Evolutionary conservation across 2,797 vertebrate species (phyloP), one percentile per base, ranked within the genome.

Genomic region (Neomorphus geoffroyi): DNA sequence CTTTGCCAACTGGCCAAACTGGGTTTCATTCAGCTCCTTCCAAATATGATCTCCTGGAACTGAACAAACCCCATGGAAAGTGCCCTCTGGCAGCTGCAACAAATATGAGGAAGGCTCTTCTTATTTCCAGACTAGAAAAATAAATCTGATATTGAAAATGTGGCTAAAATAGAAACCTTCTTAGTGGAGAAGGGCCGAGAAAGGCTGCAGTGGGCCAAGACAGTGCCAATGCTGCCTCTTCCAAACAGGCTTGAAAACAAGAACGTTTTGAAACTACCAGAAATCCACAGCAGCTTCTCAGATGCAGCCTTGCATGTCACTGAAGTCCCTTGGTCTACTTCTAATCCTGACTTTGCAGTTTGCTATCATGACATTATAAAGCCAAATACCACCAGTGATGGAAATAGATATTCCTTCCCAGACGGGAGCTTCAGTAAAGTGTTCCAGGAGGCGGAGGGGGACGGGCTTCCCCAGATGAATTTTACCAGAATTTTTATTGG

Each of bases 371-470:
- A 84, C 21, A 17, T 92, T 85, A 88, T 65, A 67, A 92, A 96
- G 54, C 86, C 83, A 96, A 86, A 96, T 90, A 60, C 54, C 73
- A 94, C 83, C 45, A 64, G 43, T 7, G 57, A 57, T 79, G 51
- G 83, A 95, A 92, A 69, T 62, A 79, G 78, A 84, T 84, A 43
- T 15, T 94, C 43, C 70, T 11, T 92, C 56, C 80, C 67, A 86
- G 73, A 43, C 0, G 3, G 85, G 62, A 93, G 62, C 77, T 75
- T 90, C 43, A 21, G 73, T 35, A 39, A 77, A 84, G 14, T 64
- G 65, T 72, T 94, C 83, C 90, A 81, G 69, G 54, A 93, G 35
- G n/a, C 0, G 2, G 72, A 90, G 66, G 71, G 75, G 70, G 66
- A 86, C 94, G 73, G 50, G 58, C 27, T 90, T 83, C 30, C 81